Base-by-base conservation (phyloP, 2,113 vertebrate genomes). In the Thamnaconus septentrionalis region DNA sequence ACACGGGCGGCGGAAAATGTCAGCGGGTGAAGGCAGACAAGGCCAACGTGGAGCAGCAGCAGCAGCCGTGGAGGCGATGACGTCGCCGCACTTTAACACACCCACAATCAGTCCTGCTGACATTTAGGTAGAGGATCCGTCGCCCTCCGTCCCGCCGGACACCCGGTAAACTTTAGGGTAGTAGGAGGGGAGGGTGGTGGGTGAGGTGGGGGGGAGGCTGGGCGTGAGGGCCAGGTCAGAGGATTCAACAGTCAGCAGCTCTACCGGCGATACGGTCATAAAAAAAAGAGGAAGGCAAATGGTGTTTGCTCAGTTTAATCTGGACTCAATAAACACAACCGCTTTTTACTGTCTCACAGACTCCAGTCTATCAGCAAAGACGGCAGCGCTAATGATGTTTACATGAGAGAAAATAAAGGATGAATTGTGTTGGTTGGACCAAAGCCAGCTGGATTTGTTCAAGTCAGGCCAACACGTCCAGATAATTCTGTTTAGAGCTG, bases 1-100 rank as follows among this genome's bases (percentile, higher is more conserved):
- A 88, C 83, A 86, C 68, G 73, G 76, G 75, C 69, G 53, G 75
- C 62, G 60, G 18, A 31, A 90, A 90, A 90, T 90, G 87, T 89
- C 89, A 90, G 78, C 39, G 75, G 73, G 7, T 12, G 81, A 82
- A 81, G 76, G 82, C 83, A 79, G 82, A 84, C 83, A 80, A 76
- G 82, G 77, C 82, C 83, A 82, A 88, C 85, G 77, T 76, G 73
- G 82, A 78, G 80, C 8, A 81, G 82, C 80, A 69, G 73, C 9
- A 66, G 81, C 81, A 80, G 18, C 18, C 18, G 82, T 18, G 12
- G 76, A 86, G 80, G 80, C 86, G 71, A 82, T 87, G 86, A 90
- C 89, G 89, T 88, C 89, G 84, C 85, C 85, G 79, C 89, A 86
- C 86, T 89, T 84, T 81, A 82, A 78, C 72, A 69, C 80, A 66